Percentiles rank a stretch among this genome's conserved stretches.
Conservation (phyloP, 2,888 invertebrate species). For the Cephus rjabovi region DNA sequence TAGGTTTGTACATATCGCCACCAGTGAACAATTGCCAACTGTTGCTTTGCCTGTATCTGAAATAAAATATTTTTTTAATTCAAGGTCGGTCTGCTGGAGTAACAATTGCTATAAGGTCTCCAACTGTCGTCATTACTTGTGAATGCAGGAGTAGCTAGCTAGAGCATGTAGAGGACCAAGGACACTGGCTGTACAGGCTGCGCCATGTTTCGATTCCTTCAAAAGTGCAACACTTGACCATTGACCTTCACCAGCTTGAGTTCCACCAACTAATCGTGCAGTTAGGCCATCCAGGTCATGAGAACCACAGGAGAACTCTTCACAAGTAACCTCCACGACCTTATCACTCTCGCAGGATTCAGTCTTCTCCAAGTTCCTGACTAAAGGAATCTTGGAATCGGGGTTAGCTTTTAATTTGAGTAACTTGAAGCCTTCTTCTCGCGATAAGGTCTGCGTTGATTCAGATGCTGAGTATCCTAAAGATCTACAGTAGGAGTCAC, state of each 20-base stretch:
- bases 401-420: constrained; percentile 54
- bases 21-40: constrained; percentile 59
- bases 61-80: constrained; percentile 9
- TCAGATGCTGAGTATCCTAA: constrained; percentile 69
- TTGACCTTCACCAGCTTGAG: constrained; percentile 67
- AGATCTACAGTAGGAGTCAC: constrained; percentile 69
- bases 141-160: constrained; percentile 64
- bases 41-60: constrained; percentile 53
- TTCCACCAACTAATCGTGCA: constrained; percentile 69
- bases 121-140: constrained; percentile 43
- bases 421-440: constrained; percentile 66
- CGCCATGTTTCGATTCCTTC: constrained; percentile 55
- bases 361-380: constrained; percentile 66
- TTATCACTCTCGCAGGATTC: constrained; percentile 64
- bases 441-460: constrained; percentile 64
- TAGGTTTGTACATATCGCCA: constrained; percentile 51
- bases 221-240: constrained; percentile 72
- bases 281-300: constrained; percentile 56
- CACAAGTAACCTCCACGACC: constrained; percentile 70
- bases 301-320: constrained; percentile 67
- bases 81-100: not conserved
- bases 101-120: too few relatives aligned
- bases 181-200: constrained; percentile 64
- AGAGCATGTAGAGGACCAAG: constrained; percentile 63
- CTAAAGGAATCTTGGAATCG: constrained; percentile 52